Evolutionary conservation across 2,888 invertebrate genomes (phyloP).

Genomic region (Nipponacmea schrenckii): DNA sequence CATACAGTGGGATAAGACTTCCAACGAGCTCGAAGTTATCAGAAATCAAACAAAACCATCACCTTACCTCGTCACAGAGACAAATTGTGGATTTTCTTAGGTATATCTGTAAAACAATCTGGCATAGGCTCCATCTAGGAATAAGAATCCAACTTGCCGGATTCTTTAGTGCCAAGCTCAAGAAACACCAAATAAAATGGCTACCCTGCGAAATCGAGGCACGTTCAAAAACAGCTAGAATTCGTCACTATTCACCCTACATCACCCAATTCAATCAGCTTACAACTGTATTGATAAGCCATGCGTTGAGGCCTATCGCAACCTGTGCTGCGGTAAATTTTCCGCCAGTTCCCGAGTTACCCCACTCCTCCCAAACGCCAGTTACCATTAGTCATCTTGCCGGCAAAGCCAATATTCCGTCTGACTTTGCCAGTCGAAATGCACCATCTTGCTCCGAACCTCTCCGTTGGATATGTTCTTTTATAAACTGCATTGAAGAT

Average conservation of each 20-base stretch:
- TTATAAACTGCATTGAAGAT: slow-evolving; percentile 12
- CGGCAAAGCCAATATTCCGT: no score
- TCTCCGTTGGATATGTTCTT: no score
- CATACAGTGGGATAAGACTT: no score
- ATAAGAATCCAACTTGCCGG: not conserved
- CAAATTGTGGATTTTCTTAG: not conserved
- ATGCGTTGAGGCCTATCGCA: no score
- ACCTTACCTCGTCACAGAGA: not conserved
- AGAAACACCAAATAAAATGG: no score
- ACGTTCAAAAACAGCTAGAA: slow-evolving; percentile 20
- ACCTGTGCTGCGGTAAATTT: no score
- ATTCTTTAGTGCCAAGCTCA: slow-evolving; percentile 13
- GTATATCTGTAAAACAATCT: not conserved
- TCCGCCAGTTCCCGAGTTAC: no score
- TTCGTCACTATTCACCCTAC: slow-evolving; percentile 40
- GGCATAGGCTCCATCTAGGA: not conserved
- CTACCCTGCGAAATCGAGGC: slow-evolving; percentile 22
- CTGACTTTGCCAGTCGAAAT: no score
- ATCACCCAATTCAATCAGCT: slow-evolving; percentile 36
- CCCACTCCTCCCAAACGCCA: no score
- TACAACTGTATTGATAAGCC: no score
- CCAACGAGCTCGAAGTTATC: slow-evolving; percentile 5
- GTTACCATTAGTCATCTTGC: no score
- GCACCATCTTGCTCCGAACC: no score
- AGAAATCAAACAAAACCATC: not conserved